These are phyloP conservation scores for Athene noctua DNA, from an alignment of 2,113 vertebrate species.

Conservation along the genomic window DNA sequence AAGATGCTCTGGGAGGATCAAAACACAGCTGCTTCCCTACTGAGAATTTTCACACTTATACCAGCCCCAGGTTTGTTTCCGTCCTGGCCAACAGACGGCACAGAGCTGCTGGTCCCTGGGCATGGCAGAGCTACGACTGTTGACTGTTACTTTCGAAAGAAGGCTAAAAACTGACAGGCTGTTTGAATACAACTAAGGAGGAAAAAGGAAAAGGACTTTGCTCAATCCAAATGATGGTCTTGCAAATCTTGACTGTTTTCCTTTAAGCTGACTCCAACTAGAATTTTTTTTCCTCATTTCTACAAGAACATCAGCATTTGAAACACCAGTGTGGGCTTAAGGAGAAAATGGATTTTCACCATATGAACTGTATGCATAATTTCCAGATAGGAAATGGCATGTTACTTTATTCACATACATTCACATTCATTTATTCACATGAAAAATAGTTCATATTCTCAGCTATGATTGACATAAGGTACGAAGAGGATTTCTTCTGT, in stretches of 20 bases:
- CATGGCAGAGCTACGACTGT: conserved; percentile 58
- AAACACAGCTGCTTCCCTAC: conserved; percentile 67
- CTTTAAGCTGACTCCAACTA: conserved; percentile 19
- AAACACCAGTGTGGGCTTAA: conserved; percentile 52
- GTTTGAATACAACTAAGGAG: conserved; percentile 60
- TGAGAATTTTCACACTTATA: conserved; percentile 65
- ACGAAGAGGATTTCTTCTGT: conserved; percentile 63
- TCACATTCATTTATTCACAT: conserved; percentile 71
- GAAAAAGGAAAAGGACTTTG: conserved; percentile 6
- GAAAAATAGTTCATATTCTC: conserved; percentile 66
- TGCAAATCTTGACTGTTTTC: conserved; percentile 43
- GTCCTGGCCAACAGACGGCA: conserved; percentile 57
- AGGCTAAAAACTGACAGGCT: conserved; percentile 68
- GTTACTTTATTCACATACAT: conserved; percentile 70
- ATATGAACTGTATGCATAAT: conserved; percentile 70
- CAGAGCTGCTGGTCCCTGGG: conserved; percentile 53
- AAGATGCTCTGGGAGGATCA: conserved; percentile 60
- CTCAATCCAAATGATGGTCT: conserved; percentile 50
- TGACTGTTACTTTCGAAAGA: conserved; percentile 55
- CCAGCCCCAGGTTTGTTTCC: conserved; percentile 64
- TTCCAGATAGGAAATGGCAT: conserved; percentile 68
- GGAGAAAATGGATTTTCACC: conserved; percentile 65
- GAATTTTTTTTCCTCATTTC: background rate
- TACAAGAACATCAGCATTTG: conserved; percentile 56
- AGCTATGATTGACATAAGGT: conserved; percentile 69